These are phyloP conservation scores for Melanitta fusca DNA, from an alignment of 2,797 vertebrate genomes.

Conservation along the genomic window DNA sequence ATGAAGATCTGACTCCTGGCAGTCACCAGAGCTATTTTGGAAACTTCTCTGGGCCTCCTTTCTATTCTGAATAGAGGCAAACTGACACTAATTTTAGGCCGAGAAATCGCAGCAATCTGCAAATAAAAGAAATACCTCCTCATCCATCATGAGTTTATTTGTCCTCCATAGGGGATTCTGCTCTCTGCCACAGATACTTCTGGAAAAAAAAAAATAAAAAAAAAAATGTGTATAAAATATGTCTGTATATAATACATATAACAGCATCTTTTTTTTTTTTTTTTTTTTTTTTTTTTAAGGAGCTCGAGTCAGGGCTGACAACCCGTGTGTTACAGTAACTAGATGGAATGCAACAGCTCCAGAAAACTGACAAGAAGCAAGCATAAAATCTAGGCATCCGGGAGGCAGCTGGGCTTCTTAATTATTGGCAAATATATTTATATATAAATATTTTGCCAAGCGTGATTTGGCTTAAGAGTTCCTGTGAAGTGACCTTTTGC, in stretches of 20 bases:
- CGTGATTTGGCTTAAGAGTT: constrained; percentile 60
- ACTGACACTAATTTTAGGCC: background rate
- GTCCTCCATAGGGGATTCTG: background rate
- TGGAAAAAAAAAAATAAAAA: background rate
- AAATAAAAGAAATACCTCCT: background rate
- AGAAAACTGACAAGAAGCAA: constrained; percentile 36
- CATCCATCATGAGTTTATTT: accelerated
- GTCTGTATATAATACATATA: background rate
- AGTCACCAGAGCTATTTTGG: background rate
- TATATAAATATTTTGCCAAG: constrained; percentile 75
- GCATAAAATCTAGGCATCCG: constrained; percentile 26
- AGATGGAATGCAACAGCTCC: constrained; percentile 54
- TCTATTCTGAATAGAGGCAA: background rate
- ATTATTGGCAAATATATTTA: constrained; percentile 72
- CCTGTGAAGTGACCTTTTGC: constrained; percentile 68
- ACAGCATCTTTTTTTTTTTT: background rate
- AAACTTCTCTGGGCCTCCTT: background rate
- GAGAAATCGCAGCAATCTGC: background rate
- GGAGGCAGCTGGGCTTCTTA: constrained; percentile 66
- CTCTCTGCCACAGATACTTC: background rate
- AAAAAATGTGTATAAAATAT: background rate
- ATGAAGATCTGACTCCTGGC: background rate
- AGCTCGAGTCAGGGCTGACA: background rate
- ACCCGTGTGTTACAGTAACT: background rate
- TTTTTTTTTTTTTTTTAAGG: too few relatives aligned